Percentiles rank a stretch among this genome's conserved stretches.
Conservation (phyloP, 2,113 vertebrate species). For the Butorides virescens region DNA sequence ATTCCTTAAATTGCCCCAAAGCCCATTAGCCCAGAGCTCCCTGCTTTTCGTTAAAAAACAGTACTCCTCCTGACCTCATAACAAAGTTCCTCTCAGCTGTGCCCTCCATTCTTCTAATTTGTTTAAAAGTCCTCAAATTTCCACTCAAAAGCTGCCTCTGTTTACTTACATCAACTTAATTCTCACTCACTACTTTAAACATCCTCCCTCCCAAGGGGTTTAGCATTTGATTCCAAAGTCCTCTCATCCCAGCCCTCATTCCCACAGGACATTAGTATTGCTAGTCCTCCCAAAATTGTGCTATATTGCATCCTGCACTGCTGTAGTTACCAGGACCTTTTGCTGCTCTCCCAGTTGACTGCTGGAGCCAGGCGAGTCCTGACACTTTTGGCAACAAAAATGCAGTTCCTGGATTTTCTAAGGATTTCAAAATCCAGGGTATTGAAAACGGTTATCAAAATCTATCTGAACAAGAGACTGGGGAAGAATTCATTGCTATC, state of each 20-base stretch:
- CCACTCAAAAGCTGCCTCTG: background rate
- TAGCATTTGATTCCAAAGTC: background rate
- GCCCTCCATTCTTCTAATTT: background rate
- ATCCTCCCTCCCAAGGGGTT: background rate
- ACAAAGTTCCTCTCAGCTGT: background rate
- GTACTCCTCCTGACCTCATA: background rate
- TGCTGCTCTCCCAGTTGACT: background rate
- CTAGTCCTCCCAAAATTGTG: background rate
- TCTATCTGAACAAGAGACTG: background rate
- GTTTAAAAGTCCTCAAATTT: background rate
- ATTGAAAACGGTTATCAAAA: background rate
- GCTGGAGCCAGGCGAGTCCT: background rate
- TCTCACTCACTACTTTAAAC: background rate
- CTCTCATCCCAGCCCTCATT: background rate
- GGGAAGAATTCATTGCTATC: background rate
- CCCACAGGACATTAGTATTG: background rate
- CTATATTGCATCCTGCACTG: background rate
- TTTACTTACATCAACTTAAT: background rate
- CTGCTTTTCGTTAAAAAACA: background rate
- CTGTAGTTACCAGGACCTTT: background rate
- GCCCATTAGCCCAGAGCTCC: background rate
- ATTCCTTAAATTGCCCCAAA: background rate
- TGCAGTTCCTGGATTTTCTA: background rate
- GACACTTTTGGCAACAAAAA: background rate
- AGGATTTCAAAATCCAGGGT: background rate